A percentile compares a stretch with the other conserved stretches of the same genome.
Evolutionary conservation across 2,797 vertebrate genomes (phyloP).

Genomic region (Acanthis flammea): DNA sequence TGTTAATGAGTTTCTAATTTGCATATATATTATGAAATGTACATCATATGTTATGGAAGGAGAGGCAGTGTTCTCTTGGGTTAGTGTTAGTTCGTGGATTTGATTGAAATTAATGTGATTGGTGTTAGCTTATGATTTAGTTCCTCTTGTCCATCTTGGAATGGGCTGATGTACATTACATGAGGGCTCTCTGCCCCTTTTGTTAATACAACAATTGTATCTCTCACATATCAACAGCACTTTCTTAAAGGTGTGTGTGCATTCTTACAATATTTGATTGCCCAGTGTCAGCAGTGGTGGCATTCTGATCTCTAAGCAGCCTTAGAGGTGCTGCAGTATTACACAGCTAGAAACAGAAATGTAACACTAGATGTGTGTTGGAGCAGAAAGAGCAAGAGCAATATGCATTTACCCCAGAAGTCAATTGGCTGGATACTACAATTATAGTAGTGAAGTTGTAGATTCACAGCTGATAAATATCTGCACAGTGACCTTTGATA

Average conservation of each 20-base stretch:
- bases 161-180: neutral
- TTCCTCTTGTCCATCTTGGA: neutral
- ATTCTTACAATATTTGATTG: neutral
- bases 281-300: neutral
- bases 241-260: neutral
- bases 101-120: neutral
- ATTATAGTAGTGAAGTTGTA: neutral
- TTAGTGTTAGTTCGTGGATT: neutral
- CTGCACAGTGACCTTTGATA: neutral
- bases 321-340: neutral
- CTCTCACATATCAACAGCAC: neutral
- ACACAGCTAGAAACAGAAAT: neutral
- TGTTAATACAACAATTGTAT: neutral
- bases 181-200: neutral
- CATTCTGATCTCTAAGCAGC: neutral
- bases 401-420: neutral
- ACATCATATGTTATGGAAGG: neutral
- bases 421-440: neutral
- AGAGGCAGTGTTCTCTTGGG: neutral
- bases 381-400: neutral
- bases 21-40: neutral
- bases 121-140: neutral
- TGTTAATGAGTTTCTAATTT: neutral
- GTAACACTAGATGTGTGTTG: neutral
- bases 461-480: neutral